phyloP scores from a whole-genome alignment of 1,140 invertebrate genomes.

The Drosophila subobscura region DNA sequence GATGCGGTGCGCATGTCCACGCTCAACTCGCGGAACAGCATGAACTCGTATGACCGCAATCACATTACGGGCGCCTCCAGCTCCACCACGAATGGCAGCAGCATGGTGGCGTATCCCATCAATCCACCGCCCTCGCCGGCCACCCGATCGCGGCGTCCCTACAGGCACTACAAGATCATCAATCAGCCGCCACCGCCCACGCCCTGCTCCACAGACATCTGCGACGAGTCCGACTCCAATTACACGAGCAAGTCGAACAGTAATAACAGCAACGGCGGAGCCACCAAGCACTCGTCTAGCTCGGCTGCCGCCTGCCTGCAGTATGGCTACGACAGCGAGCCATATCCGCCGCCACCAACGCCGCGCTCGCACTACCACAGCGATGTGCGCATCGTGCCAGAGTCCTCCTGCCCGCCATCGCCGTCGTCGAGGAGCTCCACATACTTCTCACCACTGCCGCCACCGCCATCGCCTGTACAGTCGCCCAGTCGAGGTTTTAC shows the following conservation, averaged over 20 bases:
- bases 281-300: conserved; percentile 72
- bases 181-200: conserved; percentile 96
- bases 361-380: conserved; percentile 90
- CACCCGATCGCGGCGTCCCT: conserved; percentile 89
- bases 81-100: conserved; percentile 87
- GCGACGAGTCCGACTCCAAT: conserved; percentile 93
- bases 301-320: conserved; percentile 78
- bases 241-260: conserved; percentile 84
- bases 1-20: conserved; percentile 88
- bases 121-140: conserved; percentile 96
- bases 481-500: conserved; percentile 84
- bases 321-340: conserved; percentile 88
- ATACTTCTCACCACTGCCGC: conserved; percentile 89
- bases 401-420: conserved; percentile 89
- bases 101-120: conserved; percentile 83
- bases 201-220: conserved; percentile 96
- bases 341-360: conserved; percentile 93
- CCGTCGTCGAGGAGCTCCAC: conserved; percentile 90
- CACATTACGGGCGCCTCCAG: conserved; percentile 93
- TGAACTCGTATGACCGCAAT: conserved; percentile 90
- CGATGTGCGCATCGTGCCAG: conserved; percentile 85
- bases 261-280: conserved; percentile 78
- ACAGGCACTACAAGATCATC: conserved; percentile 90
- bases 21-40: conserved; percentile 86
- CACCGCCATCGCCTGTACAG: conserved; percentile 89